These are phyloP conservation scores for Eupsilia transversa DNA, from an alignment of 2,888 invertebrate species.

Conservation along the genomic window DNA sequence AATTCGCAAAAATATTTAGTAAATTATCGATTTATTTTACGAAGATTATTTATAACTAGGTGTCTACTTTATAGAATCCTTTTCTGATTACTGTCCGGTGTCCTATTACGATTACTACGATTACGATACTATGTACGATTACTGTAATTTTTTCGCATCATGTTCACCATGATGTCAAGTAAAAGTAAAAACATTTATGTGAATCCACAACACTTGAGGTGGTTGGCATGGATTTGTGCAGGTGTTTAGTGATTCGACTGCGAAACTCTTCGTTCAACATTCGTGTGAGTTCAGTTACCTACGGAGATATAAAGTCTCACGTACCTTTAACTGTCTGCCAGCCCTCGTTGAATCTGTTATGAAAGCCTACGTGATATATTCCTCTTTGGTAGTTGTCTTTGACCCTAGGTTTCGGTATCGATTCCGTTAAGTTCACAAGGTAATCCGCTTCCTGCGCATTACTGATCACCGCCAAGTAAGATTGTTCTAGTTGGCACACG, in stretches of 20 bases:
- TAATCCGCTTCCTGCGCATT: conserved; percentile 50
- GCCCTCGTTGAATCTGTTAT: conserved; percentile 63
- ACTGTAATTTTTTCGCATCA: background rate
- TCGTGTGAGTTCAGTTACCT: background rate
- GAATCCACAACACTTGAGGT: background rate
- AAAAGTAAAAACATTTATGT: background rate
- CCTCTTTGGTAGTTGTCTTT: conserved; percentile 33
- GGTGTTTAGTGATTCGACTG: too few species aligned
- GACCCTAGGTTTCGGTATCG: background rate
- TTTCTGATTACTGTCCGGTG: background rate
- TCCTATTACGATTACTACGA: too few species aligned
- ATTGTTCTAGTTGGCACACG: conserved; percentile 68
- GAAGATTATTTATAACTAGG: too few species aligned
- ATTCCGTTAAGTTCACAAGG: conserved; percentile 26
- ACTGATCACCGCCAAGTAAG: conserved; percentile 77
- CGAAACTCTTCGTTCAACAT: too few species aligned
- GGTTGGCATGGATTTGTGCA: too few species aligned
- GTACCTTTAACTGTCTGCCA: conserved; percentile 77
- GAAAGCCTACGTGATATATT: conserved; percentile 71
- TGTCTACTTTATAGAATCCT: background rate
- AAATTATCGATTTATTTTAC: too few species aligned
- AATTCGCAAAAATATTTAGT: too few species aligned
- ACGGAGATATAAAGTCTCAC: background rate
- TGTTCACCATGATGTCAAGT: too few species aligned
- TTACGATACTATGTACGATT: too few species aligned